These are phyloP conservation scores for Psilopsiagon aurifrons DNA, from an alignment of 2,113 vertebrate species.

Conservation along the genomic window DNA sequence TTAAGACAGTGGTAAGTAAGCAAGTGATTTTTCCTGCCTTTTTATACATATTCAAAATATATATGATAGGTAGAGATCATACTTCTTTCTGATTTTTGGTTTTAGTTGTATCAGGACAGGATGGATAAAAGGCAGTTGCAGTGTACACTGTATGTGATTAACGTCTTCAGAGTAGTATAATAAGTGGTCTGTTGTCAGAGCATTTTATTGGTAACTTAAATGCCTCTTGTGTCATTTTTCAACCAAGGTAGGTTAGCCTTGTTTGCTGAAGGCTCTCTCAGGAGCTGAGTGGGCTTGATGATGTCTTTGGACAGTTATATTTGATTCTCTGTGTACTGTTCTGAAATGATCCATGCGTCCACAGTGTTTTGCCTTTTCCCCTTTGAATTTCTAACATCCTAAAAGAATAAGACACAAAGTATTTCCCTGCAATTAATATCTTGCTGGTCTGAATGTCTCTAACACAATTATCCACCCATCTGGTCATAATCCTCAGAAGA, in stretches of 20 bases:
- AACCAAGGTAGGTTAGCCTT: background rate
- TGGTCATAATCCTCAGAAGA: conserved; percentile 17
- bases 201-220: background rate
- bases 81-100: background rate
- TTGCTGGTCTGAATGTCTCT: background rate
- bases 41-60: background rate
- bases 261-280: background rate
- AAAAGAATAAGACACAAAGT: background rate
- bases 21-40: background rate
- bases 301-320: background rate
- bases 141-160: background rate
- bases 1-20: conserved; percentile 30
- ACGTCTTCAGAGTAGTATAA: background rate
- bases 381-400: background rate
- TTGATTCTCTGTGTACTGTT: background rate
- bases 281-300: background rate
- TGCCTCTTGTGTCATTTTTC: background rate
- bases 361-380: background rate
- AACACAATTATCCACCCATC: background rate
- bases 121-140: background rate
- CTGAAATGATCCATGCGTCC: background rate
- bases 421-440: conserved; percentile 20
- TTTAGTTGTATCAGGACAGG: background rate
- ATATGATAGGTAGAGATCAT: background rate
- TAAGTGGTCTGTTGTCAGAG: background rate